A percentile compares a stretch with the other conserved stretches of the same genome.
Evolutionary conservation across 2,888 invertebrate species (phyloP).

Genomic region (Drosophila limbata): DNA sequence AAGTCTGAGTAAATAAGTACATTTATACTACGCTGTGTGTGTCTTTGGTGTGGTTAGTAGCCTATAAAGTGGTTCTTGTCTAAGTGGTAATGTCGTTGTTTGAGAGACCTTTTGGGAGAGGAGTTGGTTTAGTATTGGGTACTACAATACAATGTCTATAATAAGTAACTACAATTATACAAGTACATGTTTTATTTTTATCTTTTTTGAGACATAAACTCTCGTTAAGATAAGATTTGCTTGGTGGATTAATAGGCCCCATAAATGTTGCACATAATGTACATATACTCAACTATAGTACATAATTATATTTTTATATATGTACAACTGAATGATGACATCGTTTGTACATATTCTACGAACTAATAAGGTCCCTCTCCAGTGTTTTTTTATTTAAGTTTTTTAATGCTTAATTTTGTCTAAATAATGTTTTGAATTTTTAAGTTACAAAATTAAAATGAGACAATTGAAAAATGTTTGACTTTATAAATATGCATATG

Average conservation of each 20-base stretch:
- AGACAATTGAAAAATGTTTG: constrained; percentile 43
- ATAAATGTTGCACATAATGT: constrained; percentile 25
- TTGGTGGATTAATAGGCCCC: constrained; percentile 2
- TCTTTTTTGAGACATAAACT: constrained; percentile 6
- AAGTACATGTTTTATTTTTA: not conserved
- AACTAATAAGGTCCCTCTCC: constrained; percentile 85
- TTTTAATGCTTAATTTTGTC: constrained; percentile 8
- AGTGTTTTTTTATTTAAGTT: constrained; percentile 66
- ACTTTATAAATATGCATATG: constrained; percentile 34
- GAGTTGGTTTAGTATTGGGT: constrained; percentile 58
- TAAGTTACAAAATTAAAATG: constrained; percentile 60
- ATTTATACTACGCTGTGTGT: constrained; percentile 35
- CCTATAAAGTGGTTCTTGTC: constrained; percentile 52
- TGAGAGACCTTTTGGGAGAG: constrained; percentile 80
- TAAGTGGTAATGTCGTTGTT: constrained; percentile 74
- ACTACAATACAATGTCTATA: constrained; percentile 38
- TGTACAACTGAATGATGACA: constrained; percentile 52
- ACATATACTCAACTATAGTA: constrained; percentile 27
- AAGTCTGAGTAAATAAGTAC: constrained; percentile 15
- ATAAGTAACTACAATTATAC: constrained; percentile 13
- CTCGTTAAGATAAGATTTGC: constrained; percentile 5
- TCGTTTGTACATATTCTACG: constrained; percentile 60
- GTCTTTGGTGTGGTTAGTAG: constrained; percentile 37
- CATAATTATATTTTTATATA: constrained; percentile 39
- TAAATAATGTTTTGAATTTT: constrained; percentile 3